Conservation (phyloP, 1,140 invertebrate species). For the Brachionus calyciflorus region DNA sequence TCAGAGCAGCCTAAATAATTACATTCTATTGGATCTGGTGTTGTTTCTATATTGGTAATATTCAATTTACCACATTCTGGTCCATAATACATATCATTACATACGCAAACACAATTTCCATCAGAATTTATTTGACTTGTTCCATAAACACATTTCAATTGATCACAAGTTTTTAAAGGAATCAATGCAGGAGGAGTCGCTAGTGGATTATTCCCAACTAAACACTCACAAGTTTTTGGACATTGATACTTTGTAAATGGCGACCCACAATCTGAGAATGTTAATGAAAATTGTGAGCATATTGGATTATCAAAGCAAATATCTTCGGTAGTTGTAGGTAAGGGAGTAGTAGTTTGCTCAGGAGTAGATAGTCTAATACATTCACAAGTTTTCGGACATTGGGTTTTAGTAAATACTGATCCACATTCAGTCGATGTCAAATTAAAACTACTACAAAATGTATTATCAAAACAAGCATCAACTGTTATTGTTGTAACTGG, state of each 20-base stretch:
- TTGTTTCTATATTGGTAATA: not conserved
- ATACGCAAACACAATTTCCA: not conserved
- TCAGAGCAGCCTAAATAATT: not conserved
- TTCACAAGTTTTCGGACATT: not conserved
- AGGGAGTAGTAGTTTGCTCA: not conserved
- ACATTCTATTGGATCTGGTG: not conserved
- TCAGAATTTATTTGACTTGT: not conserved
- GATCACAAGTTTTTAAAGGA: not conserved
- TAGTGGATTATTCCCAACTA: too few species aligned
- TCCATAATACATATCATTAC: slow-evolving; percentile 18
- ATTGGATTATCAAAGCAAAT: not conserved
- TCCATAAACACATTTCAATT: not conserved
- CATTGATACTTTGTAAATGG: not conserved
- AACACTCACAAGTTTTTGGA: not conserved
- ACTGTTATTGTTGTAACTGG: not conserved
- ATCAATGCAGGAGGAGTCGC: too few species aligned
- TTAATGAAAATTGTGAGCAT: not conserved
- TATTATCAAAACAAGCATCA: not conserved
- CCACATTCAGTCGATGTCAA: not conserved
- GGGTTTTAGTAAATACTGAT: not conserved
- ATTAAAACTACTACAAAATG: not conserved
- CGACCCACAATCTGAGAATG: not conserved
- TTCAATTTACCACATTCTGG: not conserved
- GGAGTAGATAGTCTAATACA: not conserved
- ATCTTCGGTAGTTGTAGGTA: not conserved